Conservation (phyloP, 2,888 invertebrate genomes). For the Apamea anceps region DNA sequence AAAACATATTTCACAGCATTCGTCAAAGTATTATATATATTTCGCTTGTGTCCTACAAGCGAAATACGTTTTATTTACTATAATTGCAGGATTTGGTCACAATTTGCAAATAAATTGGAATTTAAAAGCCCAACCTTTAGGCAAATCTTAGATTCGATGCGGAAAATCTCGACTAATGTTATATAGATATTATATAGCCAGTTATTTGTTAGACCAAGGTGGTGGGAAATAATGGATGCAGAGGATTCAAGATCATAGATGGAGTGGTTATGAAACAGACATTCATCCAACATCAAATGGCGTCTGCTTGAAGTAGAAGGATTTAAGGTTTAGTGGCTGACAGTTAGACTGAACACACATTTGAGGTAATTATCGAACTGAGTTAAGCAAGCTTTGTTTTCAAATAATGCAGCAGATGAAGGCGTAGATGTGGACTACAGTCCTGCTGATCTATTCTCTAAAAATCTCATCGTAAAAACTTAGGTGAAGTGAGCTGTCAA, state of each 20-base stretch:
- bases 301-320: not conserved
- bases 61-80: slow-evolving; percentile 53
- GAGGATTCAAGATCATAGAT: slow-evolving; percentile 1
- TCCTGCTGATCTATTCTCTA: too few relatives aligned
- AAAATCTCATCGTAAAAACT: too few relatives aligned
- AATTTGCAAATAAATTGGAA: slow-evolving; percentile 61
- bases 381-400: not conserved
- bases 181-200: not conserved
- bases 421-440: too few relatives aligned
- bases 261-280: not conserved
- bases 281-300: not conserved
- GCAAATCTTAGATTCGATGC: slow-evolving; percentile 58
- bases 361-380: not conserved
- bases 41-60: too few relatives aligned
- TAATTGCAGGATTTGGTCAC: slow-evolving; percentile 50
- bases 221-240: not conserved
- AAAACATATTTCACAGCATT: slow-evolving; percentile 43
- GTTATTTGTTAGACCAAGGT: not conserved
- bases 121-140: slow-evolving; percentile 47
- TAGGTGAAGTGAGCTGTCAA: too few relatives aligned
- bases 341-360: too few relatives aligned
- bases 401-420: not conserved
- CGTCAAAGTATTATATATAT: too few relatives aligned
- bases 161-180: slow-evolving; percentile 39
- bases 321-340: not conserved